Conservation (phyloP, 2,888 invertebrate species). For the Diloba caeruleocephala region DNA sequence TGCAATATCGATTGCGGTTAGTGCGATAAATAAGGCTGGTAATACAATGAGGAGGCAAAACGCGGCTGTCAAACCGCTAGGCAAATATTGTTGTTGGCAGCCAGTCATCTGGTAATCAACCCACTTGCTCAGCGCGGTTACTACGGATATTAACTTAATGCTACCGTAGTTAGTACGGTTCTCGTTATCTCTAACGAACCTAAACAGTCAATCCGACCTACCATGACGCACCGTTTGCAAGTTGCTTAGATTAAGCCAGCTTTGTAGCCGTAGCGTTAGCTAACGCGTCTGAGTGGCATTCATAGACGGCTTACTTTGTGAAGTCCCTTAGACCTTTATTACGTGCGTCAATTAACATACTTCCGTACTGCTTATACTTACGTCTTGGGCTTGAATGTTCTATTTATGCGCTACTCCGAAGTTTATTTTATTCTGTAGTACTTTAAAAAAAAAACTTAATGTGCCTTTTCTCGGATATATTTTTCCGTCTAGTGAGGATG, state of each 20-base stretch:
- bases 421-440: conserved; percentile 2
- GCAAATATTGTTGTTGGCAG: too few species aligned
- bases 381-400: conserved; percentile 21
- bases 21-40: conserved; percentile 43
- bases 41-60: conserved; percentile 10
- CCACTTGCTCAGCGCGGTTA: too few species aligned
- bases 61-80: conserved; percentile 29
- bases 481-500: too few species aligned
- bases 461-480: too few species aligned
- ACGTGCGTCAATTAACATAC: conserved; percentile 37
- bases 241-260: conserved; percentile 11
- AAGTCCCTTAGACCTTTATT: conserved; percentile 34
- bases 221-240: conserved; percentile 3
- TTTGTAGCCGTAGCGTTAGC: conserved; percentile 8
- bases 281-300: conserved; percentile 8
- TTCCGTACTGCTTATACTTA: conserved; percentile 39
- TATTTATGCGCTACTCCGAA: conserved; percentile 18
- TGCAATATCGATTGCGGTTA: conserved; percentile 49
- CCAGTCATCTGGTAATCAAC: too few species aligned
- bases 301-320: conserved; percentile 23
- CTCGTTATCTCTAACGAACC: not conserved
- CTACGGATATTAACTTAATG: too few species aligned
- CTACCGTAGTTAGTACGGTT: too few species aligned
- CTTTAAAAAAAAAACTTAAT: too few species aligned
- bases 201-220: not conserved